Percentiles rank a stretch among this genome's conserved stretches.
Conservation (phyloP, 2,113 vertebrate species). For the Gallinago paraguaiae region DNA sequence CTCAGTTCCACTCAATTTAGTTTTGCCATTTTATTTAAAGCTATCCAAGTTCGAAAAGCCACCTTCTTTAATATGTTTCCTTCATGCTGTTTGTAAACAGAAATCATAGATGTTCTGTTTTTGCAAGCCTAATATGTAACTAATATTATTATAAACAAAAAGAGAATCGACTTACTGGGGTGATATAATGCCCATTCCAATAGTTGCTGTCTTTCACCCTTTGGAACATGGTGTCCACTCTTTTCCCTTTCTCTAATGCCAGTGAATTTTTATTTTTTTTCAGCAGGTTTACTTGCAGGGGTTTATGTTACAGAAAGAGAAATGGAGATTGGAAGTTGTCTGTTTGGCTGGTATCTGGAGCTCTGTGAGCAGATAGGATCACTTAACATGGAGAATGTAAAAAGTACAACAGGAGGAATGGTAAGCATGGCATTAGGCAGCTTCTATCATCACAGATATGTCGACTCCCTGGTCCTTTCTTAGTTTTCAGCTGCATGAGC, state of each 20-base stretch:
- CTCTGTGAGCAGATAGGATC: not conserved
- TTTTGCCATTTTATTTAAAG: not conserved
- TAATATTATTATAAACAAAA: not conserved
- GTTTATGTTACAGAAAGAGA: not conserved
- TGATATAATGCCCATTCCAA: not conserved
- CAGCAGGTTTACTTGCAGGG: not conserved
- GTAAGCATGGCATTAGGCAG: not conserved
- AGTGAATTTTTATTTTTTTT: not conserved
- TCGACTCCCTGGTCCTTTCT: not conserved
- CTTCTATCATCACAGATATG: not conserved
- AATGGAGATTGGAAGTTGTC: not conserved
- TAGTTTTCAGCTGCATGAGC: not conserved
- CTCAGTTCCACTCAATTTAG: not conserved
- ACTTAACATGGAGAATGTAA: not conserved
- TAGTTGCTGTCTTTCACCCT: not conserved
- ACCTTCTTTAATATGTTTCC: not conserved
- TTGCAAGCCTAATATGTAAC: not conserved
- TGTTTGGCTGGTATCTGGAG: not conserved
- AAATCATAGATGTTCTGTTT: not conserved
- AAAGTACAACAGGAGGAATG: not conserved
- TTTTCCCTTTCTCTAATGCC: not conserved
- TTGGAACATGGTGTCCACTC: fast-evolving
- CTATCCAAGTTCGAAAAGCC: not conserved
- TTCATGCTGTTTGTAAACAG: not conserved
- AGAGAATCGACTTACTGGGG: not conserved